Evolutionary conservation across 2,888 invertebrate species (phyloP), one percentile per base, ranked within the genome.

Genomic region (Acleris laterana): DNA sequence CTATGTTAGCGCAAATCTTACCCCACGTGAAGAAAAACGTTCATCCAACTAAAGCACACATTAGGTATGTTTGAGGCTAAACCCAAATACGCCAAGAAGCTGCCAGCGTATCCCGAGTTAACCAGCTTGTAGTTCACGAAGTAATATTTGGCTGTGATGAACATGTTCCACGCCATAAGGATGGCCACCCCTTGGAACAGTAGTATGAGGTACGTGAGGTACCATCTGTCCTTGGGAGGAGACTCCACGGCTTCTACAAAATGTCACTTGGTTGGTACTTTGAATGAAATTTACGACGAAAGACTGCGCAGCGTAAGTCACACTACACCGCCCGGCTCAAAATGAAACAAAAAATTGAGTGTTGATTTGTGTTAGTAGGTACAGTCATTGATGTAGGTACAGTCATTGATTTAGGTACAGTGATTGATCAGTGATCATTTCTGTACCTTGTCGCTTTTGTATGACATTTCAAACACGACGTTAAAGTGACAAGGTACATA

Each of bases 161-260:
- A 99, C 98, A 99, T 99, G 89, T 99, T 99, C 99, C 99, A 99
- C 16, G 99, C 98, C 93, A 98, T 98, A 38, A 95, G 94, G 0
- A 97, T 96, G 50, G 99, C 99, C 72, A 99, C 94, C 9, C 99
- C 99, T 89, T 99, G 99, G 58, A 99, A 93, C 73, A 99, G 75
- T 83, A 99, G 95, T 68, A 98, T 98, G 62, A 98, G 88, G 88
- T 97, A 98, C 51, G 99, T 98, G 52, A 98, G 84, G 79, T 95
- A 95, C 87, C 94, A 95, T 89, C 94, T 95, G 90, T 98, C 98
- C 67, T 89, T 94, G 0, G 98, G 98, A 22, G 96, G 96, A 74
- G 95, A 88, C 86, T 96, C 96, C 84, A 96, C 90, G 0, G 86
- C 82, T 67, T 89, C 93, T 92, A 82, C 3, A 76, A 78, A 50